A percentile compares a stretch with the other conserved stretches of the same genome.
phyloP scores from a whole-genome alignment of 2,888 invertebrate genomes.

The Drosophila testacea region DNA sequence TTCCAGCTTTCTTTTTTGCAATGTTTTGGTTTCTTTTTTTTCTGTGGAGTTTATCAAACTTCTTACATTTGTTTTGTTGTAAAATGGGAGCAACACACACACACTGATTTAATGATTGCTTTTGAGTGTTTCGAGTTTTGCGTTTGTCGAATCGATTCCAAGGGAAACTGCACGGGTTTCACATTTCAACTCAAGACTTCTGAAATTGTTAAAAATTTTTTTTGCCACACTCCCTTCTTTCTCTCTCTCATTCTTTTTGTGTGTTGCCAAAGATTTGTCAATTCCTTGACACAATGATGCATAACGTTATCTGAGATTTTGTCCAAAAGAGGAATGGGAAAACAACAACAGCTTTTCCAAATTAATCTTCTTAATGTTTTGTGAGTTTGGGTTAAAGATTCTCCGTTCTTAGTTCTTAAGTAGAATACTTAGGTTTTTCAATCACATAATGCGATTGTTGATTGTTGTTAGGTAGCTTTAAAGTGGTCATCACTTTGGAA shows the following conservation, averaged over 20 bases:
- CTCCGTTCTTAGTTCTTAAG: conserved; percentile 41
- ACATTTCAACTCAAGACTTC: conserved; percentile 66
- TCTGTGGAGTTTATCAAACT: conserved; percentile 73
- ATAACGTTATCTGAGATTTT: conserved; percentile 78
- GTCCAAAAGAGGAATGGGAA: conserved; percentile 10
- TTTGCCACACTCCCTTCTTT: neutral
- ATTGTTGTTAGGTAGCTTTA: conserved; percentile 39
- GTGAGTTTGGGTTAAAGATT: conserved; percentile 44
- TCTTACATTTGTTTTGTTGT: conserved; percentile 76
- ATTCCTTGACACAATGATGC: conserved; percentile 78
- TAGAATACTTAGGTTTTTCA: conserved; percentile 60
- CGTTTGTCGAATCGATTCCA: conserved; percentile 63
- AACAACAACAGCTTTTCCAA: conserved; percentile 65
- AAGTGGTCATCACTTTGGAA: conserved; percentile 22
- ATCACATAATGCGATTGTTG: conserved; percentile 75
- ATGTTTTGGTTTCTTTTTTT: conserved; percentile 32
- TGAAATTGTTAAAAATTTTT: conserved; percentile 66
- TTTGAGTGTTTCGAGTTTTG: conserved; percentile 42
- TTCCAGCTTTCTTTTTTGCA: conserved; percentile 32
- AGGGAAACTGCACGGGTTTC: conserved; percentile 56
- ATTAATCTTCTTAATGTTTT: conserved; percentile 82
- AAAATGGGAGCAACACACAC: conserved; percentile 47
- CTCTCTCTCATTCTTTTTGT: conserved; percentile 23
- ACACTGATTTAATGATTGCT: conserved; percentile 74
- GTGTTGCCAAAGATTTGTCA: conserved; percentile 69